phyloP scores from a whole-genome alignment of 2,888 invertebrate species.

The Microchrysa polita region DNA sequence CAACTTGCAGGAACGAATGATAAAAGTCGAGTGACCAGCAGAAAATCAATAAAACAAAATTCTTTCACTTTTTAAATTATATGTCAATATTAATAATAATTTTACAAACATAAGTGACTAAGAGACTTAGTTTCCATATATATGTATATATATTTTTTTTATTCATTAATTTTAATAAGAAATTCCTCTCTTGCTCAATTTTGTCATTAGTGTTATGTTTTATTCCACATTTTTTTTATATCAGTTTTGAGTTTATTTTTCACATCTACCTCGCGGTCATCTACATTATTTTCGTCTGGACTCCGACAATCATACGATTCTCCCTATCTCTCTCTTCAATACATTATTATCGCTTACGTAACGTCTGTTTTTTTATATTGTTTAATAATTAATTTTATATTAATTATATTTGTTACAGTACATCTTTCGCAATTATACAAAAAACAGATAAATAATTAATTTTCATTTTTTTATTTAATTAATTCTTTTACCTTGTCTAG shows the following conservation, averaged over 20 bases:
- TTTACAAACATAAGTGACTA: conserved; percentile 32
- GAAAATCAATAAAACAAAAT: not conserved
- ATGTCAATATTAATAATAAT: conserved; percentile 5
- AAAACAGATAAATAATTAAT: conserved; percentile 42
- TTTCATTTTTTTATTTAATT: too few relatives aligned
- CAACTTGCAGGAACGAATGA: too few relatives aligned
- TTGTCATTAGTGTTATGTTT: conserved; percentile 22
- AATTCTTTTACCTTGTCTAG: conserved; percentile 23
- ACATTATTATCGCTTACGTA: not conserved
- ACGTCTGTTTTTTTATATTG: conserved; percentile 12
- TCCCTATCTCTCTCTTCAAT: conserved; percentile 9
- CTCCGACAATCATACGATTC: too few relatives aligned
- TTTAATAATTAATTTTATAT: conserved; percentile 26
- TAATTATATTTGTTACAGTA: conserved; percentile 40
- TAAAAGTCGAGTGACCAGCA: too few relatives aligned
- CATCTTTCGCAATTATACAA: conserved; percentile 35
- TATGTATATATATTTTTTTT: too few relatives aligned
- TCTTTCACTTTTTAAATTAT: conserved; percentile 6
- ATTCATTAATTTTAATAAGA: conserved; percentile 27
- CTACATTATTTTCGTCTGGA: too few relatives aligned
- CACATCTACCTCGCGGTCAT: not conserved
- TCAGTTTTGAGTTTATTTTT: not conserved
- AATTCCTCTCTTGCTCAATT: conserved; percentile 22
- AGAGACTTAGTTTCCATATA: conserved; percentile 14
- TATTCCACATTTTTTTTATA: not conserved